A percentile compares a stretch with the other conserved stretches of the same genome.
Conservation (phyloP, 2,888 invertebrate species). For the Junonia oenone region DNA sequence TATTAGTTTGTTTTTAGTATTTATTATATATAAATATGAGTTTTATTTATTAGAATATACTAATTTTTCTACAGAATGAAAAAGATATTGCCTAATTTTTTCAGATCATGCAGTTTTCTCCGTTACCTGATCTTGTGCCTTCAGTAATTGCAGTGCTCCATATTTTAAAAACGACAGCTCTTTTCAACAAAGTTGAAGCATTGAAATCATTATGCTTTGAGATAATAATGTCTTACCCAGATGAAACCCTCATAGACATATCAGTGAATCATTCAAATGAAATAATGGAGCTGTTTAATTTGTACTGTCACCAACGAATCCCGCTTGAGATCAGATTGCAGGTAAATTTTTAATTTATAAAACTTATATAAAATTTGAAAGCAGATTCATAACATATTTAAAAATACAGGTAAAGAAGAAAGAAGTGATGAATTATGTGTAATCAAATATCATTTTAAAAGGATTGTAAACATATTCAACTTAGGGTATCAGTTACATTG, state of each 20-base stretch:
- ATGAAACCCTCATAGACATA: slow-evolving; percentile 37
- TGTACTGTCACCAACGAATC: slow-evolving; percentile 38
- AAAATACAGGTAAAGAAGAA: no score
- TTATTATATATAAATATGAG: no score
- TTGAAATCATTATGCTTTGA: slow-evolving; percentile 45
- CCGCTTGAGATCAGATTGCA: slow-evolving; percentile 34
- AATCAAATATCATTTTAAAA: no score
- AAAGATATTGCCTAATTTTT: slow-evolving; percentile 3
- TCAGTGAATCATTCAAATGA: slow-evolving; percentile 35
- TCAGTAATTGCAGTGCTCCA: slow-evolving; percentile 46
- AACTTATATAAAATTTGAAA: no score
- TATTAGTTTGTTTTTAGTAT: no score
- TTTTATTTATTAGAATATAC: no score
- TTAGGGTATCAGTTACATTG: no score
- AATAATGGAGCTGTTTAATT: slow-evolving; percentile 41
- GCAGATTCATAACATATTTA: no score
- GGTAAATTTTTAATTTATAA: no score
- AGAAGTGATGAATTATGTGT: no score
- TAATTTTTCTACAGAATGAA: no score
- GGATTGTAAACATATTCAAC: no score
- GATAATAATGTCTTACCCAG: slow-evolving; percentile 47
- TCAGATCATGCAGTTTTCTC: slow-evolving; percentile 17
- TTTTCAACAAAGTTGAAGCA: slow-evolving; percentile 35
- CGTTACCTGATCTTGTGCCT: slow-evolving; percentile 38
- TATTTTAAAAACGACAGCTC: slow-evolving; percentile 41